Evolutionary conservation across 2,888 invertebrate genomes (phyloP).

Genomic region (Coenonympha arcania): DNA sequence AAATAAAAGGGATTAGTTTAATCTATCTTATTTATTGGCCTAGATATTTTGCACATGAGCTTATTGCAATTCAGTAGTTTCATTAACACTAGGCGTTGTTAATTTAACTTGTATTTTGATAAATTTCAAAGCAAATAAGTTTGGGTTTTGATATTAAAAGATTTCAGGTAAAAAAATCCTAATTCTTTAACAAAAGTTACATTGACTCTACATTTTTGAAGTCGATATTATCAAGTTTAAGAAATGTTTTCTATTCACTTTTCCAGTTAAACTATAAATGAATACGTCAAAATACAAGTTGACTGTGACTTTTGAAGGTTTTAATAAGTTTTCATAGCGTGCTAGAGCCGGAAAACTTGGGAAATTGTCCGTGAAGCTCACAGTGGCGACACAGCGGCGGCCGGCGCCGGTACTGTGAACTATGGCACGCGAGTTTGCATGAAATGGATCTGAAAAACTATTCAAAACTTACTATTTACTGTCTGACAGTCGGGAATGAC

Average conservation of each 20-base stretch:
- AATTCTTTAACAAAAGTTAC: not conserved
- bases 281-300: slow-evolving; percentile 9
- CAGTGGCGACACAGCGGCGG: slow-evolving; percentile 59
- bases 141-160: too few relatives aligned
- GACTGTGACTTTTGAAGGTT: slow-evolving; percentile 25
- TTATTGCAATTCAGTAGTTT: too few relatives aligned
- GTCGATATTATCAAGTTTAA: not conserved
- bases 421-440: slow-evolving; percentile 11
- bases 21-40: too few relatives aligned
- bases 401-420: slow-evolving; percentile 52
- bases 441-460: not conserved
- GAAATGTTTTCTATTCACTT: not conserved
- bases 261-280: not conserved
- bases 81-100: too few relatives aligned
- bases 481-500: not conserved
- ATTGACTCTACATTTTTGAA: not conserved
- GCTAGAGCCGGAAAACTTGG: slow-evolving; percentile 48
- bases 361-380: slow-evolving; percentile 40
- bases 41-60: too few relatives aligned
- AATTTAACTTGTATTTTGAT: too few relatives aligned
- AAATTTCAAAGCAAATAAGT: too few relatives aligned
- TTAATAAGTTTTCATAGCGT: slow-evolving; percentile 38
- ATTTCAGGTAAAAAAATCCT: not conserved
- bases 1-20: too few relatives aligned
- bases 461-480: not conserved